Conservation (phyloP, 2,888 invertebrate genomes). For the Koerneria pararmatus region DNA sequence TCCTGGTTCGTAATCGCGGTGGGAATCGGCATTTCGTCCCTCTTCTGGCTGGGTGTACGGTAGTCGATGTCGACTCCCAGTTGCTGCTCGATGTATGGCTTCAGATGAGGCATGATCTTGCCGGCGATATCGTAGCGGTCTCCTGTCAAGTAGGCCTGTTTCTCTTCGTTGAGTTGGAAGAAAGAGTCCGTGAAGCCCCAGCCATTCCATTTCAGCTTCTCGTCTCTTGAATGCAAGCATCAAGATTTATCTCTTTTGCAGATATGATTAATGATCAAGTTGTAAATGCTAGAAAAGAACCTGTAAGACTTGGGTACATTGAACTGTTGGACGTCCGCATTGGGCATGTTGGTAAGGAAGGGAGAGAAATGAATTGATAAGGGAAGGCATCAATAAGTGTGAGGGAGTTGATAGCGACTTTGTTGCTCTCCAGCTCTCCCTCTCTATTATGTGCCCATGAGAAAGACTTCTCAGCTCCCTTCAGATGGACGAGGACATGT, state of each 20-base stretch:
- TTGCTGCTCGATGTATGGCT: conserved; percentile 74
- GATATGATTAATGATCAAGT: background rate
- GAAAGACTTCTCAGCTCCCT: too few relatives aligned
- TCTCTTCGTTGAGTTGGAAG: conserved; percentile 70
- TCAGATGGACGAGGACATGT: too few relatives aligned
- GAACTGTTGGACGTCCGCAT: conserved; percentile 24
- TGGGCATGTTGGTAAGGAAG: background rate
- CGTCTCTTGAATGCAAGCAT: conserved; percentile 43
- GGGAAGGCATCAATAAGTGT: too few relatives aligned
- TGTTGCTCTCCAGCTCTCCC: too few relatives aligned
- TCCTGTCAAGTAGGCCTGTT: conserved; percentile 77
- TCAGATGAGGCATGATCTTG: conserved; percentile 74
- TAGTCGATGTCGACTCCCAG: conserved; percentile 68
- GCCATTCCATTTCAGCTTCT: conserved; percentile 87
- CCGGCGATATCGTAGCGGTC: conserved; percentile 63
- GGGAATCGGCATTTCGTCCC: conserved; percentile 62
- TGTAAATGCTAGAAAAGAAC: background rate
- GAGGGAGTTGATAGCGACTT: too few relatives aligned
- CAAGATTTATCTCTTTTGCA: background rate
- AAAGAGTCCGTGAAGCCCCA: conserved; percentile 98
- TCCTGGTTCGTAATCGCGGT: conserved; percentile 82
- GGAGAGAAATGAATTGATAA: background rate
- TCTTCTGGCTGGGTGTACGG: conserved; percentile 41
- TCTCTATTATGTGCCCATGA: too few relatives aligned
- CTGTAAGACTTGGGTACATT: conserved; percentile 32